Percentiles rank a stretch among this genome's conserved stretches.
phyloP scores from a whole-genome alignment of 1,140 invertebrate species.

The Drosophila bipectinata region DNA sequence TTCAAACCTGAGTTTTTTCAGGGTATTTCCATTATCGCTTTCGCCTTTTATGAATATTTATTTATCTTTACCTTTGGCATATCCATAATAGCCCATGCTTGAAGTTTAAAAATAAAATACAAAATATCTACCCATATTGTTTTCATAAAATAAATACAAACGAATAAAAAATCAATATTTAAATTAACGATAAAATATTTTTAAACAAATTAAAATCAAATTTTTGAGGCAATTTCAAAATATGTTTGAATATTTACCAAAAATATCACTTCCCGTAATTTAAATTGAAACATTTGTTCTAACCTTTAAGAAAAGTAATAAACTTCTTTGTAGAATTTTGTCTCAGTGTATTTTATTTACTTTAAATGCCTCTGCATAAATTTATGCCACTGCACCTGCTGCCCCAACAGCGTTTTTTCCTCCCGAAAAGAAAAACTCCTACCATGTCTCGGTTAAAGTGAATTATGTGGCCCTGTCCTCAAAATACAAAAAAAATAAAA shows the following conservation, averaged over 20 bases:
- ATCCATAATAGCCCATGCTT: no score
- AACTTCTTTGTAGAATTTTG: not conserved
- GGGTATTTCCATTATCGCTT: no score
- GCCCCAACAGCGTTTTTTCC: constrained; percentile 3
- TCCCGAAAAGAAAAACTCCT: constrained; percentile 5
- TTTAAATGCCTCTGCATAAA: constrained; percentile 41
- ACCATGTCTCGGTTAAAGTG: constrained; percentile 39
- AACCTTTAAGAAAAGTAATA: no score
- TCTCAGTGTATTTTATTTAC: not conserved
- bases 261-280: no score
- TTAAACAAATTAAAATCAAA: not conserved
- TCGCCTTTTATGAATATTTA: no score
- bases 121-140: no score
- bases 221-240: not conserved
- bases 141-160: not conserved
- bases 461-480: constrained; percentile 67
- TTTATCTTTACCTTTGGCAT: no score
- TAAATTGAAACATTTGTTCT: no score
- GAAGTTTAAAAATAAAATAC: no score
- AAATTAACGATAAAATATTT: not conserved
- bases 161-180: not conserved
- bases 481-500: not conserved
- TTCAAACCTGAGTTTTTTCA: no score
- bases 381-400: constrained; percentile 65
- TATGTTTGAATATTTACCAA: no score